Conservation (phyloP, 2,888 invertebrate genomes). For the Macropis europaea region DNA sequence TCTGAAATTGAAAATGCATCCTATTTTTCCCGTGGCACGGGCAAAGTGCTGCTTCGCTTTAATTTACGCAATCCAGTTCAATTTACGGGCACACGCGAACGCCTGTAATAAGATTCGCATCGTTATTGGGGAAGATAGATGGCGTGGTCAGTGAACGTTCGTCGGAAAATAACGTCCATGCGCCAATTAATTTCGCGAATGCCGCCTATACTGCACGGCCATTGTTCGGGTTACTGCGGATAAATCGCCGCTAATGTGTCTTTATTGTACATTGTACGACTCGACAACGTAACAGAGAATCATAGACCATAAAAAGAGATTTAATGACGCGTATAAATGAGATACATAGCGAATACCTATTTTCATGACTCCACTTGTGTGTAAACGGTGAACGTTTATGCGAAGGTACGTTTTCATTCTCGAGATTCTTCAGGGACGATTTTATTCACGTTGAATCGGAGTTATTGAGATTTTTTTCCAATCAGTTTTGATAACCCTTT, state of each 20-base stretch:
- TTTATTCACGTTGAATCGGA: too few species aligned
- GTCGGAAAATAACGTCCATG: slow-evolving; percentile 8
- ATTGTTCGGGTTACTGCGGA: background rate
- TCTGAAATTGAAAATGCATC: slow-evolving; percentile 27
- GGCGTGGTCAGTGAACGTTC: background rate
- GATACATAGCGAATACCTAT: too few species aligned
- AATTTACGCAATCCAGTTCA: slow-evolving; percentile 35
- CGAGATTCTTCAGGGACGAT: too few species aligned
- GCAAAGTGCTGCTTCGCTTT: slow-evolving; percentile 25
- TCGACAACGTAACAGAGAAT: too few species aligned
- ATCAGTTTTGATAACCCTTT: too few species aligned
- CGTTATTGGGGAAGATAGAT: slow-evolving; percentile 26
- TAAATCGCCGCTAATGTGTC: background rate
- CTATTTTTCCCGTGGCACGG: background rate
- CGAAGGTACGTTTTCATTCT: too few species aligned
- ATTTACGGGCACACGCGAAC: slow-evolving; percentile 22
- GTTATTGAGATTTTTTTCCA: too few species aligned
- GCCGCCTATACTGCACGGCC: background rate
- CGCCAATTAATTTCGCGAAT: slow-evolving; percentile 15
- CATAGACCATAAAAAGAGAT: too few species aligned
- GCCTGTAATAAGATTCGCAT: slow-evolving; percentile 32
- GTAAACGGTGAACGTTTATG: too few species aligned
- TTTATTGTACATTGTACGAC: too few species aligned
- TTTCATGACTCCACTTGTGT: too few species aligned
- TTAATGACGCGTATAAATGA: too few species aligned